A percentile compares a stretch with the other conserved stretches of the same genome.
Evolutionary conservation across 2,113 vertebrate species (phyloP).

Genomic region (Sphaerodactylus townsendi): DNA sequence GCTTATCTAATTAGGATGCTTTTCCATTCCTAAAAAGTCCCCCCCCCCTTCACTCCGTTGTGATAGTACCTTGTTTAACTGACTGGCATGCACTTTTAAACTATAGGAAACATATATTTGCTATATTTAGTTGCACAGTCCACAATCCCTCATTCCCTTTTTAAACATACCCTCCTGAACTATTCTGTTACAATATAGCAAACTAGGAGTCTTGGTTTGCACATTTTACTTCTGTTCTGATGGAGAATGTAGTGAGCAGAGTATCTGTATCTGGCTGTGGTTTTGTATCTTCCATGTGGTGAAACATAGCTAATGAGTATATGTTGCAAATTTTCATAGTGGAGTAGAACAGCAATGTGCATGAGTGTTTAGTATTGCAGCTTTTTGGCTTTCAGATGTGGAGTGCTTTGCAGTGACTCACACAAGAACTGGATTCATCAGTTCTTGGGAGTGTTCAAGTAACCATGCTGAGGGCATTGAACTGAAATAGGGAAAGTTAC

Average conservation of each 20-base stretch:
- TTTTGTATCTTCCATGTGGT: not conserved
- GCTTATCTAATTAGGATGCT: no score
- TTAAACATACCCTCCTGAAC: no score
- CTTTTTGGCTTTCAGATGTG: not conserved
- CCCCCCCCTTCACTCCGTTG: no score
- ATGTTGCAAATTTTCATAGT: not conserved
- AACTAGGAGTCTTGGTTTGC: not conserved
- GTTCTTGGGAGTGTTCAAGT: constrained; percentile 13
- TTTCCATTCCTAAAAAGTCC: no score
- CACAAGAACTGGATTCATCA: not conserved
- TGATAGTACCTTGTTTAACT: no score
- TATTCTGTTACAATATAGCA: not conserved
- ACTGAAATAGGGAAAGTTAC: constrained; percentile 27
- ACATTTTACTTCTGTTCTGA: not conserved
- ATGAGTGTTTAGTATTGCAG: not conserved
- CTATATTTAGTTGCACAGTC: no score
- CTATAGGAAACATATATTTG: no score
- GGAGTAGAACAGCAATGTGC: not conserved
- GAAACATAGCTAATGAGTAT: not conserved
- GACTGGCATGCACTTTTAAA: no score
- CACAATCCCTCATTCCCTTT: no score
- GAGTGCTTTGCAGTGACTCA: not conserved
- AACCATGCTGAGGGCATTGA: not conserved
- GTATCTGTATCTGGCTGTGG: not conserved
- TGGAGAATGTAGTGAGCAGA: not conserved